These are phyloP conservation scores for Nerophis ophidion DNA, from an alignment of 2,113 vertebrate species.

Conservation along the genomic window DNA sequence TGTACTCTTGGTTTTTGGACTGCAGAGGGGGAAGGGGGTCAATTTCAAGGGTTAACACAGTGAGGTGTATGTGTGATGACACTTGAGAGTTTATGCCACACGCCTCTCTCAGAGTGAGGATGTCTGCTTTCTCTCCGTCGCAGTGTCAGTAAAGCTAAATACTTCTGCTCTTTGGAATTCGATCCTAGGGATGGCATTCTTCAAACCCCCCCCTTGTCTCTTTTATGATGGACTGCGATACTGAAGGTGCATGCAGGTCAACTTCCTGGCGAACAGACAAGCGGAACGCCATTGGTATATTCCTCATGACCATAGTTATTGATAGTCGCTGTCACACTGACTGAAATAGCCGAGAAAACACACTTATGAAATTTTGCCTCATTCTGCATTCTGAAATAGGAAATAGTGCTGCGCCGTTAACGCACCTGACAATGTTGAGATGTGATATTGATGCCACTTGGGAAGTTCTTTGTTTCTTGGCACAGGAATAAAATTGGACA, in stretches of 20 bases:
- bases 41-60: too few species aligned
- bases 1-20: neutral
- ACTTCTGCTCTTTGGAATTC: too few species aligned
- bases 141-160: constrained; percentile 46
- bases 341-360: too few species aligned
- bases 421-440: constrained; percentile 1
- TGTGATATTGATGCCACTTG: constrained; percentile 1
- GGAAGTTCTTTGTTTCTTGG: neutral
- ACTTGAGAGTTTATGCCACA: constrained; percentile 56
- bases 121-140: constrained; percentile 55
- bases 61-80: neutral
- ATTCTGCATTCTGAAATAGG: neutral
- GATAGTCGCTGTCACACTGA: too few species aligned
- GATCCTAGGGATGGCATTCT: neutral
- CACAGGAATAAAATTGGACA: too few species aligned
- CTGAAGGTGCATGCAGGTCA: too few species aligned
- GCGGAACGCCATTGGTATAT: too few species aligned
- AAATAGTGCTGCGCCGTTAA: constrained; percentile 7
- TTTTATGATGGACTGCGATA: neutral
- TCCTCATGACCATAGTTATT: too few species aligned
- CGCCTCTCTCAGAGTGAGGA: constrained; percentile 47
- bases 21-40: too few species aligned
- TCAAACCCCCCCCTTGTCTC: neutral
- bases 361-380: too few species aligned
- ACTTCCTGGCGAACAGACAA: too few species aligned